Base-by-base conservation (phyloP, 2,888 invertebrate genomes). In the Furcula furcula region DNA sequence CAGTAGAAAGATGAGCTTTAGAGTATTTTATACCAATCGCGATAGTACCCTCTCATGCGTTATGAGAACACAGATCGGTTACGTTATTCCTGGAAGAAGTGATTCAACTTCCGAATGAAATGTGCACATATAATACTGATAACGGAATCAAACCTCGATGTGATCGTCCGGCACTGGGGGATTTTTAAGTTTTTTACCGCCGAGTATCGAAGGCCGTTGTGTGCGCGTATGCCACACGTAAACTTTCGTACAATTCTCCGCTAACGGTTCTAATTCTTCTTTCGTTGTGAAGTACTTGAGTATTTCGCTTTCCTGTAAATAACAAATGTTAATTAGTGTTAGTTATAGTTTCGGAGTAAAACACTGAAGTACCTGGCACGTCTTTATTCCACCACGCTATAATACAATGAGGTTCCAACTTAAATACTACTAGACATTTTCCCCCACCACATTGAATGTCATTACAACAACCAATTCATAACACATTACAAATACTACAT, bases 201-300 rank as follows among this genome's bases (percentile, higher is more conserved):
- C 77, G n/a, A 90, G 90, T 34, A 98, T 89, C 28, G 93, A 92
- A 0, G 98, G 95, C 58, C 94, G 93, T 75, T 98, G 97, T 0
- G 99, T 98, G 62, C 98, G 91, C 2, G 99, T 99, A 71, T 99
- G 99, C 99, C 99, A 99, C 0, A 99, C 99, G 44, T 96, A 94
- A n/a, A 99, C 95, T 87, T 97, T 96, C 0, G 95, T 95, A 65
- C 98, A 99, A 53, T 93, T 92, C 49, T 96, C 94, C 0, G 98
- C 99, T 42, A 96, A 85, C 0, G 98, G 97, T 76, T 99, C 99
- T 32, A 99, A 76, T 28, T 97, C 93, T 3, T 93, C 91, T 47
- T 90, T 90, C 0, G 92, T 91, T 0, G 93, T 92, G 40, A 97
- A 90, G 62, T 94, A 93, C 46, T 93, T 90, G 2, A 97, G 80